These are phyloP conservation scores for Venustaconcha ellipsiformis DNA, from an alignment of 1,140 invertebrate species.

Conservation along the genomic window DNA sequence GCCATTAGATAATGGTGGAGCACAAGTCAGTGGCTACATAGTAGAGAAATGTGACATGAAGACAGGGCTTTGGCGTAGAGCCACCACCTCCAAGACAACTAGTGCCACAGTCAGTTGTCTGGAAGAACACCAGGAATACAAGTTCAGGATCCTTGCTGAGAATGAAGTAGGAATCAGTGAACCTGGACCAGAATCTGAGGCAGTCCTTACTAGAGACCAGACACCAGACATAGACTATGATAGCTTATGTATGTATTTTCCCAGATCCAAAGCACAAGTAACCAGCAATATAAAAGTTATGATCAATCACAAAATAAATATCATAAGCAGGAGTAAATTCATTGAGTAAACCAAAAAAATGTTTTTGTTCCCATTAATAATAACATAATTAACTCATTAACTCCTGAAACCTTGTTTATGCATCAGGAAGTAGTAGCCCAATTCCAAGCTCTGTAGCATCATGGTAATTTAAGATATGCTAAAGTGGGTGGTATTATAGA, in stretches of 20 bases:
- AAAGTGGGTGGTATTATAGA: no score
- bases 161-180: constrained; percentile 97
- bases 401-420: no score
- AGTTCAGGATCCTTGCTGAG: constrained; percentile 97
- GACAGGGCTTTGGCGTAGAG: constrained; percentile 94
- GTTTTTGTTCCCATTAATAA: no score
- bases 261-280: no score
- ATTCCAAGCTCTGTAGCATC: no score
- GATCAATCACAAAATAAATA: no score
- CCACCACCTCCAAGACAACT: constrained; percentile 90
- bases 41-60: constrained; percentile 91
- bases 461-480: no score
- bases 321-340: no score
- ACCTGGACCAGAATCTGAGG: constrained; percentile 73
- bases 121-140: constrained; percentile 83
- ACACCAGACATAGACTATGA: constrained; percentile 61
- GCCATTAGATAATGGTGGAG: constrained; percentile 92
- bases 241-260: constrained; percentile 57
- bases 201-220: constrained; percentile 74
- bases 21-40: constrained; percentile 95
- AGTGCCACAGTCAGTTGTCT: constrained; percentile 77
- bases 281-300: no score
- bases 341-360: no score
- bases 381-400: no score
- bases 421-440: no score